Evolutionary conservation across 2,113 vertebrate species (phyloP), one percentile per base, ranked within the genome.

Genomic region (Balaenoptera acutorostrata): DNA sequence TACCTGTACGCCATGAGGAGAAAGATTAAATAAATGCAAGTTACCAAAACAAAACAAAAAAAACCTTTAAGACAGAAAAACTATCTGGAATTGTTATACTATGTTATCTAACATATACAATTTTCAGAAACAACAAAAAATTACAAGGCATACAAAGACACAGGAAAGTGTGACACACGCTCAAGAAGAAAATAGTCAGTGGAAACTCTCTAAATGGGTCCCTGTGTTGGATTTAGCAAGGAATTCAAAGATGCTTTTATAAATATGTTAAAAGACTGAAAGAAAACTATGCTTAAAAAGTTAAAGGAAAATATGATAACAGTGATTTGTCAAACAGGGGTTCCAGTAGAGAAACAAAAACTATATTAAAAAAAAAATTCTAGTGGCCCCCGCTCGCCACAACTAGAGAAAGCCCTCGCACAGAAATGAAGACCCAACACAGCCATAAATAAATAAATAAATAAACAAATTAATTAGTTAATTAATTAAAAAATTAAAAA

Each of bases 1-100:
- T 36, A 18, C 14, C 6, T 44, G 23, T 0, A 85, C 14, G 23
- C 1, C 33, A 55, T 23, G 0, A 41, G 11, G 8, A 15, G 0
- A 64, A 36, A 80, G 21, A 84, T 63, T 55, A 64, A 41, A 55
- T 68, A 52, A 46, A 66, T 21, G 12, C 9, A 77, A 59, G 12
- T 84, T 18, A 52, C 15, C 41, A 92, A 85, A 59, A 59, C 39
- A 74, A 23, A 59, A 57, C 1, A 82, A 49, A 33, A 13, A 44
- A 25, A 75, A 55, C 6, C 39, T 61, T 83, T 9, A n/a, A 13
- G 1, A 83, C 31, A 6, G 0, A 27, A 82, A 61, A 41, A n/a
- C 6, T 46, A 64, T 44, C 5, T 66, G 46, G 8, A 66, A 25
- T 75, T 74, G 10, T 72, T 75, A 64, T 1, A 33, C 25, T 49